phyloP scores from a whole-genome alignment of 2,888 invertebrate genomes.

The Cepaea hortensis region DNA sequence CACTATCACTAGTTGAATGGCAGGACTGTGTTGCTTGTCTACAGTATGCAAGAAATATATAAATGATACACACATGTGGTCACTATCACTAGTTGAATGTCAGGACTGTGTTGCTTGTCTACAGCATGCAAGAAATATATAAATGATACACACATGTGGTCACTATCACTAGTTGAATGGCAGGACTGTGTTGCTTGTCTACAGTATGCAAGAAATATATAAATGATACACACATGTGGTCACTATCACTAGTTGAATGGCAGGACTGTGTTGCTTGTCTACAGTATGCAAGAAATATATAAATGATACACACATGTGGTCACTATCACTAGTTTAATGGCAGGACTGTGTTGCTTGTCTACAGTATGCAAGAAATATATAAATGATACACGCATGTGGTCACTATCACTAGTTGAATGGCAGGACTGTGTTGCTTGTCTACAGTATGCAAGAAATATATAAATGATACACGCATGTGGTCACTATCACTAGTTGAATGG shows the following conservation, averaged over 20 bases:
- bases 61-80: constrained; percentile 48
- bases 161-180: constrained; percentile 63
- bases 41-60: not conserved
- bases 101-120: constrained; percentile 60
- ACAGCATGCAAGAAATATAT: not conserved
- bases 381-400: constrained; percentile 47
- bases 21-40: constrained; percentile 60
- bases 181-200: constrained; percentile 60
- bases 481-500: constrained; percentile 63
- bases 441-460: not conserved
- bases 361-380: not conserved
- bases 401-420: constrained; percentile 63
- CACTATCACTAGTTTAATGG: constrained; percentile 63
- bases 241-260: constrained; percentile 63
- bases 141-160: constrained; percentile 48
- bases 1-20: constrained; percentile 63
- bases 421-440: constrained; percentile 60
- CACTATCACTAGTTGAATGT: constrained; percentile 64
- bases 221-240: constrained; percentile 48
- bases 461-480: constrained; percentile 47
- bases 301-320: constrained; percentile 48
- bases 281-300: not conserved
- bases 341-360: constrained; percentile 60
- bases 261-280: constrained; percentile 60
- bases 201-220: not conserved